Evolutionary conservation across 2,797 vertebrate species (phyloP).

Genomic region (Linurgus olivaceus): DNA sequence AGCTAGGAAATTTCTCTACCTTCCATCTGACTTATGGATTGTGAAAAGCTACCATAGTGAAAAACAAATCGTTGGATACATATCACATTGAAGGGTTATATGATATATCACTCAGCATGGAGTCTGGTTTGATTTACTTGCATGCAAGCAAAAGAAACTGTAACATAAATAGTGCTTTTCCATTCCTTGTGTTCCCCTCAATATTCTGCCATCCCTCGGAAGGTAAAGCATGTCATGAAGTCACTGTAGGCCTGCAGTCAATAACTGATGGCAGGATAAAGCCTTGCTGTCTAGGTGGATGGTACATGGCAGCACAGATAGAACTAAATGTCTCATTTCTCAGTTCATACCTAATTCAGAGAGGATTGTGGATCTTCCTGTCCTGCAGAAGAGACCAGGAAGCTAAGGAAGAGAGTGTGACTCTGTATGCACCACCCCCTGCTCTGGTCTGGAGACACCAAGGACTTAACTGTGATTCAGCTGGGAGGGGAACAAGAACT

Average conservation of each 20-base stretch:
- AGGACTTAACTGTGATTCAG: slow-evolving; percentile 47
- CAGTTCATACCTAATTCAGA: background rate
- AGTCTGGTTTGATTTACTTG: slow-evolving; percentile 60
- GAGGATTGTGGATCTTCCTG: background rate
- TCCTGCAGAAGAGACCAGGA: background rate
- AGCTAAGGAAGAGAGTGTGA: background rate
- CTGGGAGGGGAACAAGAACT: slow-evolving; percentile 28
- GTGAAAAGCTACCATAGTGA: slow-evolving; percentile 60
- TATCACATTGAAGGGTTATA: slow-evolving; percentile 43
- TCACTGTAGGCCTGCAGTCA: background rate
- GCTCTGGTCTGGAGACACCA: slow-evolving; percentile 45
- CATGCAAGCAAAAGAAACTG: slow-evolving; percentile 35
- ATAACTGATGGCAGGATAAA: slow-evolving; percentile 3
- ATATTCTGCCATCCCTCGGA: background rate
- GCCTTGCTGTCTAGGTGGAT: background rate
- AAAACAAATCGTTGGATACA: slow-evolving; percentile 52
- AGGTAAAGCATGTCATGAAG: slow-evolving; percentile 6
- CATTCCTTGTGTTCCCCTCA: background rate
- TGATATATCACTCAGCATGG: slow-evolving; percentile 54
- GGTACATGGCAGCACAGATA: background rate
- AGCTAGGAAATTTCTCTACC: slow-evolving; percentile 23
- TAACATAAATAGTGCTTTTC: slow-evolving; percentile 47
- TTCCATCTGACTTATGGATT: slow-evolving; percentile 59
- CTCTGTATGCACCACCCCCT: slow-evolving; percentile 10
- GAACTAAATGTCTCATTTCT: background rate